Evolutionary conservation across 2,888 invertebrate genomes (phyloP).

Genomic region (Morpho helenor): DNA sequence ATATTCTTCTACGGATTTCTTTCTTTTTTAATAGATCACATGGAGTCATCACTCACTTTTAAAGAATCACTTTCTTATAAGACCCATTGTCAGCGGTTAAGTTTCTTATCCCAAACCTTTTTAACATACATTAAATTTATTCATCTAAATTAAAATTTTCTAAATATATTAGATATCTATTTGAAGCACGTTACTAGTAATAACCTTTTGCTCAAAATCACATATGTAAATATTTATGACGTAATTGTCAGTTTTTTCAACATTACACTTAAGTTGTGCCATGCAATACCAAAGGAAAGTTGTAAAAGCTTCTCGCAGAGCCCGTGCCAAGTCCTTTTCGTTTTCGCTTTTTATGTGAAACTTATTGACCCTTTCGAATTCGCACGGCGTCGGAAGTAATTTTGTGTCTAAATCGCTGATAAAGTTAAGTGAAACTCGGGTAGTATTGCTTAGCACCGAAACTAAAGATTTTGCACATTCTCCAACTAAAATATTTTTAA

Average conservation of each 20-base stretch:
- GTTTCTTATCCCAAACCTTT: too few species aligned
- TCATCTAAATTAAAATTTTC: too few species aligned
- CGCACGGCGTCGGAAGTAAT: conserved; percentile 38
- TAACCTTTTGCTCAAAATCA: too few species aligned
- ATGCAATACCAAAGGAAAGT: conserved; percentile 11
- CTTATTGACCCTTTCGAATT: conserved; percentile 41
- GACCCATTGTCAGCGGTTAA: too few species aligned
- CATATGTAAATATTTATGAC: too few species aligned
- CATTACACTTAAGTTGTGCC: conserved; percentile 14
- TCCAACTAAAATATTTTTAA: background rate
- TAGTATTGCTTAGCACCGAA: conserved; percentile 29
- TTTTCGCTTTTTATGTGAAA: conserved; percentile 34
- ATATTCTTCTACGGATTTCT: too few species aligned
- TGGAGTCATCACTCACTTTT: too few species aligned
- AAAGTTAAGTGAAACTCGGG: conserved; percentile 30
- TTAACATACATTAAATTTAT: too few species aligned
- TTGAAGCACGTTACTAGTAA: too few species aligned
- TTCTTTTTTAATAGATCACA: too few species aligned
- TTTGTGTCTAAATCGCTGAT: conserved; percentile 38
- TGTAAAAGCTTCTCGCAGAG: conserved; percentile 16
- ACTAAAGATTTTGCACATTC: conserved; percentile 20
- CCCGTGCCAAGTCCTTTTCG: conserved; percentile 20
- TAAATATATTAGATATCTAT: too few species aligned
- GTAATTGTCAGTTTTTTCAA: background rate
- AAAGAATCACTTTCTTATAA: too few species aligned